These are phyloP conservation scores for Agonum fuliginosum DNA, from an alignment of 2,888 invertebrate species.

Conservation along the genomic window DNA sequence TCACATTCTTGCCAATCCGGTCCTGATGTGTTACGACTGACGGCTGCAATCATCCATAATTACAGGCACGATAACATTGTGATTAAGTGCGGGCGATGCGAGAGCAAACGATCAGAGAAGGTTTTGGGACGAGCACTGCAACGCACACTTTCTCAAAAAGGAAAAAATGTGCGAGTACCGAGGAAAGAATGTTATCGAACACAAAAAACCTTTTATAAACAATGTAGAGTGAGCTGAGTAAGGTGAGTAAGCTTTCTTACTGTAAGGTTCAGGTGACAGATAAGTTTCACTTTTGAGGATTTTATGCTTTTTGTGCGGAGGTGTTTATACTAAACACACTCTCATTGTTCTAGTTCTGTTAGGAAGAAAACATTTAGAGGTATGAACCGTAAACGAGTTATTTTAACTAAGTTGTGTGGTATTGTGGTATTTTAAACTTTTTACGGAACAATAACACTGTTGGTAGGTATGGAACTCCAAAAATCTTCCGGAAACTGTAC, in stretches of 20 bases:
- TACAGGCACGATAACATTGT: neutral
- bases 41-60: slow-evolving; percentile 16
- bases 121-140: neutral
- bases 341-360: too few relatives aligned
- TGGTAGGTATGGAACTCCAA: too few relatives aligned
- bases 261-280: neutral
- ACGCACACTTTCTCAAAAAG: slow-evolving; percentile 26
- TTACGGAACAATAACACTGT: too few relatives aligned
- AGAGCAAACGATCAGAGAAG: neutral
- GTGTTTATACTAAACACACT: too few relatives aligned
- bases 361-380: too few relatives aligned
- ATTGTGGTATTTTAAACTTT: too few relatives aligned
- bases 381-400: too few relatives aligned
- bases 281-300: slow-evolving; percentile 41
- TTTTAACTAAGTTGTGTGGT: too few relatives aligned
- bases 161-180: neutral
- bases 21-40: slow-evolving; percentile 22
- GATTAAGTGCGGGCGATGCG: slow-evolving; percentile 22
- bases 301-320: neutral
- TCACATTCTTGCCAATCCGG: slow-evolving; percentile 29
- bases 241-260: slow-evolving; percentile 2
- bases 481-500: too few relatives aligned
- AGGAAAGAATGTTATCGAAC: slow-evolving; percentile 11
- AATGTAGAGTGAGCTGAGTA: too few relatives aligned
- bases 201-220: slow-evolving; percentile 2